Evolutionary conservation across 2,888 invertebrate genomes (phyloP), one percentile per base, ranked within the genome.

Genomic region (Ectemnius lituratus): DNA sequence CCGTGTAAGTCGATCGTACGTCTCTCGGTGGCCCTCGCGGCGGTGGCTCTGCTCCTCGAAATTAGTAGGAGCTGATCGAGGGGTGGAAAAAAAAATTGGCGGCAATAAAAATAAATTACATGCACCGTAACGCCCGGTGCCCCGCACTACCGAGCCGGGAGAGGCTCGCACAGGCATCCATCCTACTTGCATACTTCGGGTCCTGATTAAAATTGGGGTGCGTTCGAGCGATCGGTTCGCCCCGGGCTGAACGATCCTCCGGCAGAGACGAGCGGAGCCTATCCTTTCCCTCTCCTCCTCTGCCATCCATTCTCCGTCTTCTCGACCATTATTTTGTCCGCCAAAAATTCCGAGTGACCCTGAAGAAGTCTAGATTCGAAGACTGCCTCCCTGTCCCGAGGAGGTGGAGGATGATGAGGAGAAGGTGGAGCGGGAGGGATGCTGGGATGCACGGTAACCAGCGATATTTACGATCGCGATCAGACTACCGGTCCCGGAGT

Each of bases 71-170:
- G 85, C 85, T 85, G 88, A 89, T 89, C 88, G 90, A 89, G 90
- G 88, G 90, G 89, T 87, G 84, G 88, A 88, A 90, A 89, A 88
- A 23, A 87, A 90, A 90, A 90, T 90, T 89, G 89, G 88, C 81
- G 87, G 90, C 90, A 90, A 90, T 90, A 90, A 90, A 90, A 90
- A 90, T 90, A 90, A 90, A 90, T 90, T 90, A 90, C 90, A 90
- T 90, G 90, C 90, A 90, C 89, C 90, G 90, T 90, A 90, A 89
- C 89, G 88, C 87, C 86, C 86, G 86, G 87, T 86, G 88, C 87
- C 86, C 86, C 86, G 87, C 86, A 87, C 88, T 86, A 86, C 79
- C 81, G 78, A 62, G 37, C 37, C 80, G 83, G 84, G 83, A 85
- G 87, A 79, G 87, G 8, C 86, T 85, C 80, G 83, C 82, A 37